phyloP scores from a whole-genome alignment of 1,140 invertebrate genomes.

The Trichonephila clavata region DNA sequence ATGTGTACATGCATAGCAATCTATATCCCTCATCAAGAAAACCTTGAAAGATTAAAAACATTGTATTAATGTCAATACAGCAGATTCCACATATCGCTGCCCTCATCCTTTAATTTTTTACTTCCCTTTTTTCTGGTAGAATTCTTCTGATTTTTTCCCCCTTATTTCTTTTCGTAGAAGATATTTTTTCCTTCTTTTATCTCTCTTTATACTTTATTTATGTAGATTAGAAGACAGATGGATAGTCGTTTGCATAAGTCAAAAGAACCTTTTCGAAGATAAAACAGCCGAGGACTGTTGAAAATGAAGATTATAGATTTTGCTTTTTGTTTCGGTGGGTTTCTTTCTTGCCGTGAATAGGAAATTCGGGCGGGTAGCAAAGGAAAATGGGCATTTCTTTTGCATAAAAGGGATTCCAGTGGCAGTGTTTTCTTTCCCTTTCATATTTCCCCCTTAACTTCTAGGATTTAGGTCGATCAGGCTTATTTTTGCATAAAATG shows the following conservation, averaged over 20 bases:
- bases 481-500: slow-evolving; percentile 73
- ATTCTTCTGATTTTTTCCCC: not conserved
- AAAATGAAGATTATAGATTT: slow-evolving; percentile 74
- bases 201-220: slow-evolving; percentile 69
- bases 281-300: slow-evolving; percentile 62
- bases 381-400: slow-evolving; percentile 59
- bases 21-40: not conserved
- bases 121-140: not conserved
- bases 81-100: not conserved
- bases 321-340: slow-evolving; percentile 22
- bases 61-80: slow-evolving; percentile 31
- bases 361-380: slow-evolving; percentile 3
- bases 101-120: not conserved
- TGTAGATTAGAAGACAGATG: slow-evolving; percentile 70
- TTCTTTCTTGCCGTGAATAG: slow-evolving; percentile 13
- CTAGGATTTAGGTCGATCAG: slow-evolving; percentile 49
- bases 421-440: slow-evolving; percentile 43
- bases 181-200: slow-evolving; percentile 43
- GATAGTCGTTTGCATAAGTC: slow-evolving; percentile 66
- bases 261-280: slow-evolving; percentile 62
- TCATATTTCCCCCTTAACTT: slow-evolving; percentile 63
- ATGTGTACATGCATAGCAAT: not conserved
- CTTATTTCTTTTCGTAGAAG: not conserved
- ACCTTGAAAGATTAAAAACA: not conserved
- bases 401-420: slow-evolving; percentile 66